These are phyloP conservation scores for Origma solitaria DNA, from an alignment of 2,113 vertebrate genomes.

Conservation along the genomic window DNA sequence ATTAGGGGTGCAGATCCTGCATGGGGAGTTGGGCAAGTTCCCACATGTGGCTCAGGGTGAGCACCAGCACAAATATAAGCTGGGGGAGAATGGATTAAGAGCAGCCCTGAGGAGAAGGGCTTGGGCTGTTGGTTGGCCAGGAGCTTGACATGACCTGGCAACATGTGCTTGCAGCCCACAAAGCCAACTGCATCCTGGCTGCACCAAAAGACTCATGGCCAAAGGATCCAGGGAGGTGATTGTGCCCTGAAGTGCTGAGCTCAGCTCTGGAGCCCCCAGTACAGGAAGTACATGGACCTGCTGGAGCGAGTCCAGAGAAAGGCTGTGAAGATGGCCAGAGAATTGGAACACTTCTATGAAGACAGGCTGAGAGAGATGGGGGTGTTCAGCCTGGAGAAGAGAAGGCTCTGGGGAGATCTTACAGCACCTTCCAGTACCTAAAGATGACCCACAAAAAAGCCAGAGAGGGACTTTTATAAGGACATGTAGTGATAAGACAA, in stretches of 20 bases:
- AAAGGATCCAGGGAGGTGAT: not conserved
- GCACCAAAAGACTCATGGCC: not conserved
- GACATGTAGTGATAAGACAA: not conserved
- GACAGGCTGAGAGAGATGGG: not conserved
- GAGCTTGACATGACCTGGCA: not conserved
- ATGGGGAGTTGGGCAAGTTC: not conserved
- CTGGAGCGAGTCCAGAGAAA: not conserved
- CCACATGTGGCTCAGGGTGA: not conserved
- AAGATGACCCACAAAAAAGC: not conserved
- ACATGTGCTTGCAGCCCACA: not conserved
- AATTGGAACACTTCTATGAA: not conserved
- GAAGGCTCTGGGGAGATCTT: not conserved
- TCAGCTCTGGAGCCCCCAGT: fast-evolving
- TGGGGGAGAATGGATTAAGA: not conserved
- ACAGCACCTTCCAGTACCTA: not conserved
- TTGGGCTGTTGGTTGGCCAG: not conserved
- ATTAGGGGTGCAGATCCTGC: not conserved
- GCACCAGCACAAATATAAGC: not conserved
- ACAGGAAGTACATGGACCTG: not conserved
- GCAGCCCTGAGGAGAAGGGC: not conserved
- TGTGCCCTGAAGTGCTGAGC: not conserved
- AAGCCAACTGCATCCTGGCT: not conserved
- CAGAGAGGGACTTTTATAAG: not conserved
- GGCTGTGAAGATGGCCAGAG: not conserved
- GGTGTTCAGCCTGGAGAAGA: not conserved